Conservation (phyloP, 2,888 invertebrate genomes). For the Teleogryllus oceanicus region DNA sequence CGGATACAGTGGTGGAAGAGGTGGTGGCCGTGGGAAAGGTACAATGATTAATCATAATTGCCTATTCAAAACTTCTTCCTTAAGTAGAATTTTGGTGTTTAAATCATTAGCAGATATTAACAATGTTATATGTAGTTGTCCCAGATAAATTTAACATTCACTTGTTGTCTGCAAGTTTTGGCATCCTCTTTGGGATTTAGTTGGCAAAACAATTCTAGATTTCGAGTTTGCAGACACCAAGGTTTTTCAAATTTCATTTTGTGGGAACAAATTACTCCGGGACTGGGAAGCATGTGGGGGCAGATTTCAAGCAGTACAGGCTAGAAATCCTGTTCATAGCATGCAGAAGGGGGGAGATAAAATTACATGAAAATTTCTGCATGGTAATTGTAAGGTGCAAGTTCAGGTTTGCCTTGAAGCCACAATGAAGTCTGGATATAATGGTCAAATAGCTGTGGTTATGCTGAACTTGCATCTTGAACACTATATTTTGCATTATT, state of each 20-base stretch:
- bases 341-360: not conserved
- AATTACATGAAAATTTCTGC: not conserved
- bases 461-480: not conserved
- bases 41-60: constrained; percentile 42
- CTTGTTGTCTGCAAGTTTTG: constrained; percentile 3
- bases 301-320: too few species aligned
- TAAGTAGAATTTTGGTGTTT: not conserved
- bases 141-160: not conserved
- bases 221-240: not conserved
- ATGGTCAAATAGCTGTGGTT: not conserved
- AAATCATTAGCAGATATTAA: not conserved
- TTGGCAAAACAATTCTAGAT: too few species aligned
- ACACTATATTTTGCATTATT: not conserved
- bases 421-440: too few species aligned
- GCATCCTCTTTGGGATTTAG: not conserved
- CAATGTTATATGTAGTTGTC: not conserved
- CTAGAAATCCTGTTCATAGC: not conserved
- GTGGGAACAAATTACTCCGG: not conserved
- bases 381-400: constrained; percentile 5
- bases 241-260: not conserved
- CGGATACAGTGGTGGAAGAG: constrained; percentile 81
- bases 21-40: constrained; percentile 85
- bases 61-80: constrained; percentile 6
- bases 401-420: not conserved
- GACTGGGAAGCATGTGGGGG: not conserved